Evolutionary conservation across 2,888 invertebrate genomes (phyloP).

Genomic region (Fissipunctia ypsillon): DNA sequence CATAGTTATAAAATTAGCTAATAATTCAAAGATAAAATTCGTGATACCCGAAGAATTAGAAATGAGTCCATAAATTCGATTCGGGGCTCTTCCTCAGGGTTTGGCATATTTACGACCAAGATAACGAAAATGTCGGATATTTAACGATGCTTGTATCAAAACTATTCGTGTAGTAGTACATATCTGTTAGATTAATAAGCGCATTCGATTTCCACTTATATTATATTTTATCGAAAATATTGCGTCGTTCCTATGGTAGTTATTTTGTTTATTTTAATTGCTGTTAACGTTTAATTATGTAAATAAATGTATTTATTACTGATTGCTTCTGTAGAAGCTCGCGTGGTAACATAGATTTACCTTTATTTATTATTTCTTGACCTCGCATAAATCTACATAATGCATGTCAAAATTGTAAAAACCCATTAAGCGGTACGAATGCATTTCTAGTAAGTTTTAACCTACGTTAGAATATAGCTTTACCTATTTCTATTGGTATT

Average conservation of each 20-base stretch:
- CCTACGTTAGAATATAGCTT: neutral
- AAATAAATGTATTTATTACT: slow-evolving; percentile 49
- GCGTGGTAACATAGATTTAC: slow-evolving; percentile 39
- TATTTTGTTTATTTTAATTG: slow-evolving; percentile 56
- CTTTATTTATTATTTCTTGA: slow-evolving; percentile 41
- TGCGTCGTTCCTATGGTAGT: slow-evolving; percentile 32
- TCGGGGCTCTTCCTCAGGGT: slow-evolving; percentile 67
- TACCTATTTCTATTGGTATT: neutral
- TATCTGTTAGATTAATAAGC: slow-evolving; percentile 64
- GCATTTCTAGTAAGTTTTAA: slow-evolving; percentile 24
- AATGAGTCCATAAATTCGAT: slow-evolving; percentile 76
- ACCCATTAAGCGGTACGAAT: slow-evolving; percentile 24
- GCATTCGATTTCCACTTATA: slow-evolving; percentile 59
- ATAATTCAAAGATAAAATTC: slow-evolving; percentile 71
- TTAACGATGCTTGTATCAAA: slow-evolving; percentile 73
- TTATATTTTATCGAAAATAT: slow-evolving; percentile 57
- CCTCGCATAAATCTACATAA: slow-evolving; percentile 51
- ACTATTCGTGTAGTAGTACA: slow-evolving; percentile 62
- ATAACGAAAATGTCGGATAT: slow-evolving; percentile 75
- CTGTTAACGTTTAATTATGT: slow-evolving; percentile 55
- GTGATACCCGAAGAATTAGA: slow-evolving; percentile 76
- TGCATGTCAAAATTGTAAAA: slow-evolving; percentile 44
- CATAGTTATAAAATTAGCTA: slow-evolving; percentile 53
- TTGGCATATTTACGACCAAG: slow-evolving; percentile 77
- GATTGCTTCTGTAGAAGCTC: slow-evolving; percentile 49